Evolutionary conservation across 2,888 invertebrate genomes (phyloP), one percentile per base, ranked within the genome.

Genomic region (Lasioglossum figueresi): DNA sequence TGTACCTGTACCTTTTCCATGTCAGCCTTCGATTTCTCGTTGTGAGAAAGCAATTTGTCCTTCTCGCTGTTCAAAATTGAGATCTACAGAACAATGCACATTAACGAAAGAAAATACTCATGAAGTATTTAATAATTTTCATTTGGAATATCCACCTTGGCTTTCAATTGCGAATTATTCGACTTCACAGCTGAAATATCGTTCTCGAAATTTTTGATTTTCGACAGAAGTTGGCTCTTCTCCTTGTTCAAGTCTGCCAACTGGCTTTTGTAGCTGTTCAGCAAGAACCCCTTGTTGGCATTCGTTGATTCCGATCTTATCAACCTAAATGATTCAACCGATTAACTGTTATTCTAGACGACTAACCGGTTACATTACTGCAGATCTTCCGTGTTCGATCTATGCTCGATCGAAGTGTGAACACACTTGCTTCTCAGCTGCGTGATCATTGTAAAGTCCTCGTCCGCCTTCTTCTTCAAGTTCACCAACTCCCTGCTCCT

Each of bases 201-300:
- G 23, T 79, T 91, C 48, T 91, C 89, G 48, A 92, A 76, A 45
- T 82, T 85, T 56, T 86, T 90, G 8, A 89, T 87, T 66, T 80
- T 89, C 3, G 77, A 77, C 45, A 80, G 19, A 12, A 82, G 68
- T 48, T 87, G 80, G n/a, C 89, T 80, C 48, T 89, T 92, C 52
- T 92, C 91, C 43, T 90, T 90, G 8, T 80, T 80, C 23, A 91
- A 43, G 40, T 91, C 90, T 10, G 86, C 76, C 31, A 92, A 40
- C 72, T 92, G 92, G 56, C 84, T 85, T 72, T 93, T 92, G 68
- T 91, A 93, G 75, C 83, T 92, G 73, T 90, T 92, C 23, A 93
- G 40, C 80, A 92, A 83, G 76, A 91, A 88, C 72, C 89, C 90
- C 71, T 91, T 92, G 66, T 93, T 92, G 23, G 91, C 84, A 56